phyloP scores from a whole-genome alignment of 2,888 invertebrate genomes.

The Drosophila putrida region DNA sequence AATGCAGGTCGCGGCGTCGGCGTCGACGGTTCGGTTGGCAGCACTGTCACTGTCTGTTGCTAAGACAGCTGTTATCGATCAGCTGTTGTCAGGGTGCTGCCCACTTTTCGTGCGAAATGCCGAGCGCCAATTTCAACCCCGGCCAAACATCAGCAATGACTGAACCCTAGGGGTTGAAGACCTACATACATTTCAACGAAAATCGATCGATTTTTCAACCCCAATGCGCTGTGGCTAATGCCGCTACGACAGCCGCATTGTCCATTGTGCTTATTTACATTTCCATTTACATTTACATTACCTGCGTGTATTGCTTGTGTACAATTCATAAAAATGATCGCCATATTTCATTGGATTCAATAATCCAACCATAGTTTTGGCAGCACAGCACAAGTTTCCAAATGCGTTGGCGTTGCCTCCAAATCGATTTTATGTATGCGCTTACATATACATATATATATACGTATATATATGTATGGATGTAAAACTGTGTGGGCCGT shows the following conservation, averaged over 20 bases:
- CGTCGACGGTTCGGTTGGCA: conserved; percentile 26
- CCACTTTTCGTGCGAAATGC: conserved; percentile 41
- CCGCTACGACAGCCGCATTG: conserved; percentile 7
- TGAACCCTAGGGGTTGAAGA: conserved; percentile 67
- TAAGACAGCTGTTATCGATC: conserved; percentile 31
- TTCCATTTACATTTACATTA: conserved; percentile 55
- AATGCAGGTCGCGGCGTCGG: conserved; percentile 71
- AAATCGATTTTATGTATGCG: conserved; percentile 70
- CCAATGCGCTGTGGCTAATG: conserved; percentile 34
- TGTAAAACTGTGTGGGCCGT: conserved; percentile 45
- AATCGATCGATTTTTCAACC: conserved; percentile 79
- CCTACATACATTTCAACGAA: conserved; percentile 59
- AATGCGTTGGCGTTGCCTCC: conserved; percentile 33
- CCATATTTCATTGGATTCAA: conserved; percentile 85
- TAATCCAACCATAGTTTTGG: conserved; percentile 82
- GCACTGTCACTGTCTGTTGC: neutral
- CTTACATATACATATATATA: conserved; percentile 29
- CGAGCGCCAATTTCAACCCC: conserved; percentile 66
- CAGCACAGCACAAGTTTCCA: conserved; percentile 7
- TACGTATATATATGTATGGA: conserved; percentile 5
- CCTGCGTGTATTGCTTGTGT: conserved; percentile 84
- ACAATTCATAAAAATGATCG: conserved; percentile 85
- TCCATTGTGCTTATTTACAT: conserved; percentile 37
- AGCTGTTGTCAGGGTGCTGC: conserved; percentile 55
- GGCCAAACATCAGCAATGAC: conserved; percentile 2